A percentile compares a stretch with the other conserved stretches of the same genome.
Conservation (phyloP, 1,140 invertebrate species). For the Melanaphis sacchari region DNA sequence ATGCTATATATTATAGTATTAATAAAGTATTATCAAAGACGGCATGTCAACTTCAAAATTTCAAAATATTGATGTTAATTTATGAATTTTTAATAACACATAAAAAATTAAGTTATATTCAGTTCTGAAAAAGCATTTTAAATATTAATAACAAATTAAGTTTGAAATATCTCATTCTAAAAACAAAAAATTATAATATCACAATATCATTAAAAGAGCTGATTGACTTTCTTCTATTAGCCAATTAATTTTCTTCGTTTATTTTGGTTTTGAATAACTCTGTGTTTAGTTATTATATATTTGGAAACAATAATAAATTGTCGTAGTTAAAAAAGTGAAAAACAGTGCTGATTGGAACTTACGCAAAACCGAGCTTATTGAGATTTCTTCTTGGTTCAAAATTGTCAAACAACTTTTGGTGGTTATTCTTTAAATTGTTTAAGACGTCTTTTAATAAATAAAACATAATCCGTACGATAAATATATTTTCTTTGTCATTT, state of each 20-base stretch:
- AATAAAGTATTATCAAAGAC: rapidly evolving
- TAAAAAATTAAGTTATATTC: background rate
- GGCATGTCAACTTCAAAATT: background rate
- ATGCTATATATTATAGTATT: background rate
- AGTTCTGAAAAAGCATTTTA: too few species aligned
- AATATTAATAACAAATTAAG: too few species aligned
- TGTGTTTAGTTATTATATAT: background rate
- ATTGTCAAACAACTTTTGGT: background rate
- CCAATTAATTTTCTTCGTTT: background rate
- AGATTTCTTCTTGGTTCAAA: background rate
- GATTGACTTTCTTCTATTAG: background rate
- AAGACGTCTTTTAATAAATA: background rate
- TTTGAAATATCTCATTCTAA: background rate
- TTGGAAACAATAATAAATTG: background rate
- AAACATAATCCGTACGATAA: background rate
- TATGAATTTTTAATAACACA: background rate
- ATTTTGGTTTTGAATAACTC: background rate
- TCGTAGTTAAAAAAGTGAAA: too few species aligned
- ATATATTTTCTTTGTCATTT: background rate
- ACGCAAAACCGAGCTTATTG: background rate
- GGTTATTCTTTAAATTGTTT: background rate
- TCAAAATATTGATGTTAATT: background rate
- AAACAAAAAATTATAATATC: background rate
- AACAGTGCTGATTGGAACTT: background rate
- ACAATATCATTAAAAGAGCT: background rate